Evolutionary conservation across 2,888 invertebrate species (phyloP).

Genomic region (Drosophila affinis): DNA sequence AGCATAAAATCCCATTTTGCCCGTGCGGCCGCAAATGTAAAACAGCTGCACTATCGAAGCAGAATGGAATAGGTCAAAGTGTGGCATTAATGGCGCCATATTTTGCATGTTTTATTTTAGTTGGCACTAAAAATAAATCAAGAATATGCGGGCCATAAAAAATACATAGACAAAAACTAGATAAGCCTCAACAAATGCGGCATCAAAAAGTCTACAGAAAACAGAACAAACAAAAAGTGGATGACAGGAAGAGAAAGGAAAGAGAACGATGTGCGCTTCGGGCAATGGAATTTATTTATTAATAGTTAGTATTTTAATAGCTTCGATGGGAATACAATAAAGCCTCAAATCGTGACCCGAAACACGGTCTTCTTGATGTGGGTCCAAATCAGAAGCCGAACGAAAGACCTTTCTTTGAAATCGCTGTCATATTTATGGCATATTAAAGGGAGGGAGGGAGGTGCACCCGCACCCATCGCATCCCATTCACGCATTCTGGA

Average conservation of each 20-base stretch:
- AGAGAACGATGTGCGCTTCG: neutral
- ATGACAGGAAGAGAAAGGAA: neutral
- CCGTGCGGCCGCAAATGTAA: neutral
- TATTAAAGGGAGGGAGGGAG: conserved; percentile 13
- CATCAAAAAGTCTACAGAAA: conserved; percentile 35
- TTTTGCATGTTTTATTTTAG: conserved; percentile 55
- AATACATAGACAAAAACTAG: conserved; percentile 23
- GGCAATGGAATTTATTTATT: conserved; percentile 33
- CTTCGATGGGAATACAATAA: neutral
- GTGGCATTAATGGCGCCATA: conserved; percentile 46
- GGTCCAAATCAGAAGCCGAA: conserved; percentile 10
- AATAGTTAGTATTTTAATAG: conserved; percentile 31
- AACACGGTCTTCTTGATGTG: conserved; percentile 23
- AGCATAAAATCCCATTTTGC: conserved; percentile 10
- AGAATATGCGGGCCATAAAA: conserved; percentile 26
- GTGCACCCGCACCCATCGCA: neutral
- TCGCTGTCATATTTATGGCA: conserved; percentile 44
- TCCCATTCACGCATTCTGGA: neutral
- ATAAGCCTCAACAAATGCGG: conserved; percentile 25
- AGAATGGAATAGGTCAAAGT: neutral
- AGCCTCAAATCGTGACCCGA: conserved; percentile 10
- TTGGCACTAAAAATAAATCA: conserved; percentile 70
- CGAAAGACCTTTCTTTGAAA: conserved; percentile 27
- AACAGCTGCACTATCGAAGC: conserved; percentile 4
- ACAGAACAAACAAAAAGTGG: conserved; percentile 7